A percentile compares a stretch with the other conserved stretches of the same genome.
phyloP scores from a whole-genome alignment of 2,888 invertebrate species.

The Pediacus dermestoides region DNA sequence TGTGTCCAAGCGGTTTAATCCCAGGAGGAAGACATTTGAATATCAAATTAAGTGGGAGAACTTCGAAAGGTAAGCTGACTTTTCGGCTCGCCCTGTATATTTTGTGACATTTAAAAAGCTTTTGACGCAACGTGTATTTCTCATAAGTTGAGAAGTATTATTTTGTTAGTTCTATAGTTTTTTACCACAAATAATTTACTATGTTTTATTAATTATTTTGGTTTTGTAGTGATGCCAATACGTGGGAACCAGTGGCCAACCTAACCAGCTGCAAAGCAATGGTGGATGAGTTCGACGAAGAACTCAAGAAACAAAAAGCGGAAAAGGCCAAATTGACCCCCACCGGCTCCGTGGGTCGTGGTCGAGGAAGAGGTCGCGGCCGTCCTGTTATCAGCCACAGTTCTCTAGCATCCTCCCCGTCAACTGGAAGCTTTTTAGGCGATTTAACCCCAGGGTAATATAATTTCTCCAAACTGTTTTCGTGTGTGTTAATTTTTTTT shows the following conservation, averaged over 20 bases:
- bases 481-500: background rate
- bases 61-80: slow-evolving; percentile 61
- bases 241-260: slow-evolving; percentile 79
- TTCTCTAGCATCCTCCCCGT: background rate
- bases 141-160: slow-evolving; percentile 9
- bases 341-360: slow-evolving; percentile 52
- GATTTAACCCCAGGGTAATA: slow-evolving; percentile 14
- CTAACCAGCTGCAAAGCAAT: slow-evolving; percentile 73
- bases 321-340: slow-evolving; percentile 44
- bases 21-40: slow-evolving; percentile 70
- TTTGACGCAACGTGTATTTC: slow-evolving; percentile 8
- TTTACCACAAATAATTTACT: slow-evolving; percentile 7
- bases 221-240: slow-evolving; percentile 67
- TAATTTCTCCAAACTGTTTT: background rate
- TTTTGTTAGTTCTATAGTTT: slow-evolving; percentile 7
- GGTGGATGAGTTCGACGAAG: slow-evolving; percentile 76
- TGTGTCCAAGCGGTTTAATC: slow-evolving; percentile 78
- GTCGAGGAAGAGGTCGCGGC: slow-evolving; percentile 17
- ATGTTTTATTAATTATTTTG: too few species aligned
- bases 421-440: background rate
- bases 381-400: slow-evolving; percentile 2
- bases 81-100: slow-evolving; percentile 6
- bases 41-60: slow-evolving; percentile 86
- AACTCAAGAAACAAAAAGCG: slow-evolving; percentile 67
- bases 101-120: slow-evolving; percentile 2